Evolutionary conservation across 2,113 vertebrate species (phyloP).

Genomic region (Sylvietta virens): DNA sequence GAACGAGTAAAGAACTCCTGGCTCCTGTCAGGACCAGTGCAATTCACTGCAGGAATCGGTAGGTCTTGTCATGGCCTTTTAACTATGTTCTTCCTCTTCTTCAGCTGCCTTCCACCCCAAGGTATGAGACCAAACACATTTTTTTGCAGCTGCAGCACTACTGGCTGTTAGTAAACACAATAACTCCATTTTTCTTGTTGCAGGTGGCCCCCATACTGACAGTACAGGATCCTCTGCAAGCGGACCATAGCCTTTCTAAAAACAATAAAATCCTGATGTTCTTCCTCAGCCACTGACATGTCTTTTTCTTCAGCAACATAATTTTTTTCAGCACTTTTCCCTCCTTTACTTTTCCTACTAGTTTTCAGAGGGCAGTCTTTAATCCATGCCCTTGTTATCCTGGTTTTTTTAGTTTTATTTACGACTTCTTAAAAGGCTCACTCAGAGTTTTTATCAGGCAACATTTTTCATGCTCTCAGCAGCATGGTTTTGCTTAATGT

Average conservation of each 20-base stretch:
- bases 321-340: background rate
- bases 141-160: background rate
- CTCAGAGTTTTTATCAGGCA: background rate
- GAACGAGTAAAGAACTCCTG: background rate
- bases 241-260: background rate
- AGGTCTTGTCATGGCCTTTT: background rate
- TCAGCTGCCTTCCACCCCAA: background rate
- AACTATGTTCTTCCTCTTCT: background rate
- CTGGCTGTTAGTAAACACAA: background rate
- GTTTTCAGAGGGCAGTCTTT: background rate
- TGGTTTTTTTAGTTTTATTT: background rate
- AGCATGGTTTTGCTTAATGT: background rate
- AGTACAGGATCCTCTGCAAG: background rate
- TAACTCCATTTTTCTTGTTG: background rate
- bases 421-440: background rate
- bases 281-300: background rate
- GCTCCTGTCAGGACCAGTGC: background rate
- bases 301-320: background rate
- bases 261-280: background rate
- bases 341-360: background rate
- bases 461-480: background rate
- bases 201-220: slow-evolving; percentile 14
- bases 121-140: background rate
- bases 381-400: background rate
- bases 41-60: background rate